A percentile compares a stretch with the other conserved stretches of the same genome.
These are phyloP conservation scores for Lytechinus pictus DNA, from an alignment of 35 echinoderm and acorn worm genomes.

Conservation along the genomic window DNA sequence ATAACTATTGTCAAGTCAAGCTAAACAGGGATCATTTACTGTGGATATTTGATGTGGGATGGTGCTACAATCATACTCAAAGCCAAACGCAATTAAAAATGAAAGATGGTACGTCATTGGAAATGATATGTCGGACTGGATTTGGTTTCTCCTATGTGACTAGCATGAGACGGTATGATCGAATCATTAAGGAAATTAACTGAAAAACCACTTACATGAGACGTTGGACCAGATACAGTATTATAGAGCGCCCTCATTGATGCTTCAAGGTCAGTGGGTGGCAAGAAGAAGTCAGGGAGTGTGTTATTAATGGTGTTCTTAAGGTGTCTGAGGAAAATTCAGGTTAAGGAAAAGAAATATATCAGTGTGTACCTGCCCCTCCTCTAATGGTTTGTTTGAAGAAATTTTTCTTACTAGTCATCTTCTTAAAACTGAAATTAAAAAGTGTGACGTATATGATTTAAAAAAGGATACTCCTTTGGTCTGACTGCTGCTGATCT, in stretches of 20 bases:
- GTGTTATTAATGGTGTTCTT: background rate
- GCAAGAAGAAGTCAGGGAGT: constrained; percentile 96
- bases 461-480: constrained; percentile 55
- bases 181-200: too few species aligned
- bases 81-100: too few species aligned
- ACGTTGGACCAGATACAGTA: constrained; percentile 59
- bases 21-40: too few species aligned
- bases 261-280: constrained; percentile 79
- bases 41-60: too few species aligned
- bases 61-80: too few species aligned
- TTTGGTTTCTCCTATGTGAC: too few species aligned
- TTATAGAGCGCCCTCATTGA: constrained; percentile 92
- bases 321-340: background rate
- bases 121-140: too few species aligned
- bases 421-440: too few species aligned
- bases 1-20: too few species aligned
- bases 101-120: too few species aligned
- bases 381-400: background rate
- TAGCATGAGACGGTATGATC: too few species aligned
- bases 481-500: background rate
- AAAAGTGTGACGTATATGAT: too few species aligned
- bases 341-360: constrained; percentile 22
- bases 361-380: background rate
- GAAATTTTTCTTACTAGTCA: background rate
- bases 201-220: background rate